Conservation (phyloP, 2,113 vertebrate species). For the Ochotona princeps region DNA sequence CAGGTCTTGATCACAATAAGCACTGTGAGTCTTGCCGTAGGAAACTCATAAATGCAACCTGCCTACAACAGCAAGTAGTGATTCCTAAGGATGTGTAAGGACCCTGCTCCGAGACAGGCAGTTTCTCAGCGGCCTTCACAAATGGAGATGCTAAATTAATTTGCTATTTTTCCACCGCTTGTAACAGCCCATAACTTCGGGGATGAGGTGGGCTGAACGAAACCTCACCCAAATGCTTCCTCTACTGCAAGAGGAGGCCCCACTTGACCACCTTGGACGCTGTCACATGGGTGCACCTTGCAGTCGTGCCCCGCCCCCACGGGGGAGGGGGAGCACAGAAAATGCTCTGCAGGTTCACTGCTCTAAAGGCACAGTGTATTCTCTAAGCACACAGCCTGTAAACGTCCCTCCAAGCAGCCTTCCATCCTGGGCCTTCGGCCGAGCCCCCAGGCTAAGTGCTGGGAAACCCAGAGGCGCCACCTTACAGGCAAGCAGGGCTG, state of each 20-base stretch:
- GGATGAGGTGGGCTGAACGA: background rate
- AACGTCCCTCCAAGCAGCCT: background rate
- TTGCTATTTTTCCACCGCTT: background rate
- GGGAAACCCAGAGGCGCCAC: constrained; percentile 51
- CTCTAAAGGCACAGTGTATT: constrained; percentile 35
- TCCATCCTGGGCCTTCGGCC: constrained; percentile 2
- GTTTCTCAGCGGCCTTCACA: background rate
- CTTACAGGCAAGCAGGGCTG: constrained; percentile 45
- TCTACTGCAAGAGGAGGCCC: background rate
- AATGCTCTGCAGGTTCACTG: constrained; percentile 46
- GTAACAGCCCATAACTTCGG: background rate
- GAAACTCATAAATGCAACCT: background rate
- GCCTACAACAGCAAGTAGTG: background rate
- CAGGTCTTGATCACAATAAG: background rate
- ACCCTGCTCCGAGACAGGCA: background rate
- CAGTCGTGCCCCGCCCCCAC: too few relatives aligned
- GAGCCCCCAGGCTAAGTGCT: background rate
- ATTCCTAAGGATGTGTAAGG: background rate
- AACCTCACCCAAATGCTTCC: constrained; percentile 5
- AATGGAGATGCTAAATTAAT: constrained; percentile 29
- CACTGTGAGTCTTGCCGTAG: background rate
- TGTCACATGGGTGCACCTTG: background rate
- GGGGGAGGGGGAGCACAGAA: background rate
- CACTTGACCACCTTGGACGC: constrained; percentile 12
- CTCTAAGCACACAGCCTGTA: constrained; percentile 37